Base-by-base conservation (phyloP, 2,113 vertebrate species). In the Cygnus buccinator region DNA sequence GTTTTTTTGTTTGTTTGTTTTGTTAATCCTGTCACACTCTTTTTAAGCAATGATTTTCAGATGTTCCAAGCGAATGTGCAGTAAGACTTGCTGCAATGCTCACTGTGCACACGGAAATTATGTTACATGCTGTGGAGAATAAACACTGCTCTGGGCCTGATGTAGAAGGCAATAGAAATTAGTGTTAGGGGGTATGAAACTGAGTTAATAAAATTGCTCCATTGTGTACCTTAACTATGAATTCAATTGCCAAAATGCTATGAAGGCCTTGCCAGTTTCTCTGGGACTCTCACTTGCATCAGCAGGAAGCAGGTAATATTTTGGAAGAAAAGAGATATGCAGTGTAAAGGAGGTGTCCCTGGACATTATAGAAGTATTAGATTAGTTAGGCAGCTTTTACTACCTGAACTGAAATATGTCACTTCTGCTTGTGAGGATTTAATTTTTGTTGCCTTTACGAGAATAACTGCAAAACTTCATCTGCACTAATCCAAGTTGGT, bases 321-420 rank as follows among this genome's bases (percentile, higher is more conserved):
- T 91, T 52, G 65, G 77, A 25, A 84, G 54, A 59, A 33, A 46
- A 74, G 31, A 23, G 6, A 87, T 66, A 16, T 43, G 46, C 28
- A 55, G 15, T 2, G 2, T 67, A 91, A 62, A 89, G 87, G n/a
- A 35, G 3, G 19, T 59, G 37, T 76, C 75, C 33, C 77, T 92
- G 66, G 58, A 79, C 89, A 87, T 84, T 82, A 46, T 1, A 43
- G 76, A 84, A 79, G 21, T 66, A 84, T 72, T 81, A 78, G 54
- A 57, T 73, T 68, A 92, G 70, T 52, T 87, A 61, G 70, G 61
- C 70, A 89, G 65, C 52, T 95, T 84, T 81, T 94, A 84, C 63
- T 79, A 74, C 41, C 18, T 63, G 67, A 86, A 52, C 43, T 71
- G 72, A 93, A 93, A 77, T 41, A 55, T 77, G 37, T 71, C 68